Percentiles rank a stretch among this genome's conserved stretches.
These are phyloP conservation scores for Tokudaia muenninki DNA, from an alignment of 2,797 vertebrate genomes.

Conservation along the genomic window DNA sequence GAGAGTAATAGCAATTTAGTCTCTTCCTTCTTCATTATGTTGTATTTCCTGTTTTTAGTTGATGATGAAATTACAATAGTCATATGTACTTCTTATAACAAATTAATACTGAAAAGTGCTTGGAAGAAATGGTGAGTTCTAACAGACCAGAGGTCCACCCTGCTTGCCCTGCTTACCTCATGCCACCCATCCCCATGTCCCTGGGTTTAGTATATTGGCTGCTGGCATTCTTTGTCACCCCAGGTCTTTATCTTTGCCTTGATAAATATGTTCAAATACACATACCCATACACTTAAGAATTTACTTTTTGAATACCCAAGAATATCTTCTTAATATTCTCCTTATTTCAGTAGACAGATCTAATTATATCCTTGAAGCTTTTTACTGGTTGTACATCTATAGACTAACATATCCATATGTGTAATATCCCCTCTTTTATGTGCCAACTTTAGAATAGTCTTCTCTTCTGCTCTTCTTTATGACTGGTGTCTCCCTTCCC, in stretches of 20 bases:
- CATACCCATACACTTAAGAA: not conserved
- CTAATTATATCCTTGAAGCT: slow-evolving; percentile 9
- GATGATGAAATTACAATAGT: slow-evolving; percentile 27
- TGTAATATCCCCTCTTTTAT: not conserved
- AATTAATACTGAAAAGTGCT: not conserved
- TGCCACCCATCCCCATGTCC: not conserved
- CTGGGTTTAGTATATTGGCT: not conserved
- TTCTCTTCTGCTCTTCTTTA: not conserved
- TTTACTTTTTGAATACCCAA: not conserved
- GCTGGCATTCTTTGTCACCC: not conserved
- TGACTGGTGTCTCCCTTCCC: not conserved
- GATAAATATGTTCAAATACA: not conserved
- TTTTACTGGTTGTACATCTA: not conserved
- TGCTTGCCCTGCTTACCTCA: not conserved
- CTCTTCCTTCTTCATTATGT: slow-evolving; percentile 32
- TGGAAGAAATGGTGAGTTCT: not conserved
- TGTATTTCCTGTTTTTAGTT: not conserved
- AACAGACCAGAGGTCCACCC: fast-evolving
- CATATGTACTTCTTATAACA: not conserved
- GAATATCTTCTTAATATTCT: slow-evolving; percentile 1
- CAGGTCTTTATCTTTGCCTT: not conserved
- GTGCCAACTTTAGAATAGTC: not conserved
- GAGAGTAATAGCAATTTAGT: slow-evolving; percentile 8
- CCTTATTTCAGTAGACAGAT: not conserved
- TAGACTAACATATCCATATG: not conserved